These are phyloP conservation scores for Aegithalos caudatus DNA, from an alignment of 2,113 vertebrate genomes.

Conservation along the genomic window DNA sequence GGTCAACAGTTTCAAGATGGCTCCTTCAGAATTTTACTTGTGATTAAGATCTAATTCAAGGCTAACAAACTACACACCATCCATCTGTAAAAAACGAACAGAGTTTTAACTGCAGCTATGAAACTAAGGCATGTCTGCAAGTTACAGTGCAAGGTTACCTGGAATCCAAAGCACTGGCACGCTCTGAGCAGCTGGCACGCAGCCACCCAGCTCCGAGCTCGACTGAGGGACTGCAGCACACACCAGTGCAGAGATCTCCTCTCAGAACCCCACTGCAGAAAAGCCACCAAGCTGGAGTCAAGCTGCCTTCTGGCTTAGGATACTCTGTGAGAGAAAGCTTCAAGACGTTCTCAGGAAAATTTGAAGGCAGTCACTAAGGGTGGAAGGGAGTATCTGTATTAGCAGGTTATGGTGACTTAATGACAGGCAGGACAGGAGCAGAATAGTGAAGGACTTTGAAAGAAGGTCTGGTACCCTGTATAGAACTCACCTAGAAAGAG, in stretches of 20 bases:
- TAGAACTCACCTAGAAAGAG: background rate
- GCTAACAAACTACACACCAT: background rate
- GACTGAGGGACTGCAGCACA: background rate
- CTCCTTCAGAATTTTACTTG: background rate
- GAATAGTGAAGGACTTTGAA: background rate
- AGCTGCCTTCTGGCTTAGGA: background rate
- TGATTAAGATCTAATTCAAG: background rate
- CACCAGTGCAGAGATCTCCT: background rate
- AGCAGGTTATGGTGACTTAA: background rate
- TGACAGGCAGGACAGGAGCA: background rate
- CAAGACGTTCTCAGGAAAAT: background rate
- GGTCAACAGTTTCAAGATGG: background rate
- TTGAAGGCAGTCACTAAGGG: background rate
- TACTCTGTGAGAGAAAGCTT: background rate
- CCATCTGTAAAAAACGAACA: background rate
- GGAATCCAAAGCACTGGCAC: background rate
- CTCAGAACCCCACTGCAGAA: background rate
- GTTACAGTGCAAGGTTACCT: background rate
- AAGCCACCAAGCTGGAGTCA: rapidly evolving
- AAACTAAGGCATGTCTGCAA: background rate
- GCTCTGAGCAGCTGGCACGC: background rate
- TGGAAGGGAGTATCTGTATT: background rate
- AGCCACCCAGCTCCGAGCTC: background rate
- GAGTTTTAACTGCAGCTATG: background rate
- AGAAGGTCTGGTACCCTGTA: background rate